Evolutionary conservation across 2,113 vertebrate species (phyloP).

Genomic region (Cariama cristata): DNA sequence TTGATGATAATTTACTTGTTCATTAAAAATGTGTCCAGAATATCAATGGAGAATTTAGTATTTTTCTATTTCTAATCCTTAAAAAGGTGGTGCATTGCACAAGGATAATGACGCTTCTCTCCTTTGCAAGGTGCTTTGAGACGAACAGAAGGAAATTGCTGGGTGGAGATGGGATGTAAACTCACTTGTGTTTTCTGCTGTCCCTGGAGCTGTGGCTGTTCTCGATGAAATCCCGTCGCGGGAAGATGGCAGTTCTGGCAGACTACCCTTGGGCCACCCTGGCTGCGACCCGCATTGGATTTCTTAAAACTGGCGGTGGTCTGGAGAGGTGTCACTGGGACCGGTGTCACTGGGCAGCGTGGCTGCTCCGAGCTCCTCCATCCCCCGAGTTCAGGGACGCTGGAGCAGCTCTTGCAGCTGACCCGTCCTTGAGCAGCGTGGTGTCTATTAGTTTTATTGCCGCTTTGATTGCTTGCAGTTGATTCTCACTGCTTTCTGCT

Average conservation of each 20-base stretch:
- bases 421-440: background rate
- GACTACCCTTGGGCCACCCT: constrained; percentile 30
- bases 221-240: background rate
- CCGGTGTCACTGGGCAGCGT: constrained; percentile 1
- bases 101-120: background rate
- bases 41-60: constrained; percentile 23
- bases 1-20: constrained; percentile 6
- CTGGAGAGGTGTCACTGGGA: background rate
- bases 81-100: background rate
- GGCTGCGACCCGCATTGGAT: background rate
- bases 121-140: background rate
- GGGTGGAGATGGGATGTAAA: background rate
- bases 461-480: constrained; percentile 6
- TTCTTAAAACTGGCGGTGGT: background rate
- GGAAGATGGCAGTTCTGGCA: constrained; percentile 27
- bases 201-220: constrained; percentile 18
- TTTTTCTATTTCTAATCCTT: background rate
- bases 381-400: background rate
- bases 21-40: constrained; percentile 35
- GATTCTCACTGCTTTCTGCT: background rate
- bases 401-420: background rate
- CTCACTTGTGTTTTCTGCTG: background rate
- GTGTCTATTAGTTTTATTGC: constrained; percentile 32
- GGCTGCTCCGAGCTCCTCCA: background rate
- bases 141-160: background rate